Base-by-base conservation (phyloP, 2,888 invertebrate genomes). In the Phragmatobia fuliginosa region DNA sequence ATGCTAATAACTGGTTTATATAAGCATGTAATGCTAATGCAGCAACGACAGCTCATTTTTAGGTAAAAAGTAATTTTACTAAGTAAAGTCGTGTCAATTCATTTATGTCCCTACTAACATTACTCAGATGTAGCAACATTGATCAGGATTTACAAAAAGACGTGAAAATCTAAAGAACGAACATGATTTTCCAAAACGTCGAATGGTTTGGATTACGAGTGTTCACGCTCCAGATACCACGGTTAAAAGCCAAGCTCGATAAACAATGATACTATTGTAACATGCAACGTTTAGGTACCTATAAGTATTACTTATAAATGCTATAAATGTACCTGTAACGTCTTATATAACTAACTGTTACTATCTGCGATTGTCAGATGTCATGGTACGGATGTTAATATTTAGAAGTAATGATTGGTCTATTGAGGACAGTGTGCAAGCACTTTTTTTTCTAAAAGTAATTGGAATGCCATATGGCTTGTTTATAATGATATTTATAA, bases 151-250 rank as follows among this genome's bases (percentile, higher is more conserved):
- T 38, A 49, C 33, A 63, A 56, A 52, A 52, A 58, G 33, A 49
- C 33, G 65, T 70, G 63, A 25, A 61, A 38, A 52, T 67, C 41
- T 56, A 56, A 64, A 70, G 66, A 33, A 66, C 59, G 36, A 68
- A 62, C 66, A 71, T 73, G 70, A 74, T 76, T 74, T 75, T 76
- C 71, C 68, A 72, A 80, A 77, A 67, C 62, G 41, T 60, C 63
- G 41, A 74, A 78, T 77, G 68, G 66, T 74, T 33, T 41, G 25
- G 65, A 79, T 85, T 82, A 82, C 81, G 78, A 81, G 71, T 61
- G 71, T 85, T 88, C 81, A 81, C 82, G 87, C 86, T 88, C 87
- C 73, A 85, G 76, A 87, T 83, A 81, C 69, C 71, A 66, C 69
- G 67, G 73, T 81, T 79, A 78, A 84, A 83, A 81, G 76, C 81